Evolutionary conservation across 2,113 vertebrate genomes (phyloP).

Genomic region (Morone chrysops): DNA sequence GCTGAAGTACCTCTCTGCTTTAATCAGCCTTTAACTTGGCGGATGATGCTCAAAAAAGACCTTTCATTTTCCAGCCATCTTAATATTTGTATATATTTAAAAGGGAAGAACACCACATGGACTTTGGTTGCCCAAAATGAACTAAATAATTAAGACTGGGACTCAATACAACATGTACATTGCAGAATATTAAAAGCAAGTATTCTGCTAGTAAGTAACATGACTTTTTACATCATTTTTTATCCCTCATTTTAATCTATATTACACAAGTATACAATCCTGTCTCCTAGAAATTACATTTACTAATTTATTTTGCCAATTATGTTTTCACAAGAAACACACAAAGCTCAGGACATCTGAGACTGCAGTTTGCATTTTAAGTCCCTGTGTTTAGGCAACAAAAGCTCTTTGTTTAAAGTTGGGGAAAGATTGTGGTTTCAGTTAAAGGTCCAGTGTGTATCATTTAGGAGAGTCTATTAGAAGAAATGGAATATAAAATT

Average conservation of each 20-base stretch:
- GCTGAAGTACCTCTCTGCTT: neutral
- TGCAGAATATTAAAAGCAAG: neutral
- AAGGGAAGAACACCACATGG: neutral
- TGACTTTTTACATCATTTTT: neutral
- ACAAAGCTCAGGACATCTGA: neutral
- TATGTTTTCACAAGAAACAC: neutral
- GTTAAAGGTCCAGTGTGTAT: neutral
- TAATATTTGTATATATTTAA: neutral
- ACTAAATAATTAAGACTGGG: neutral
- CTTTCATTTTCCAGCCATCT: no score
- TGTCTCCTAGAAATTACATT: neutral
- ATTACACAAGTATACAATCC: neutral
- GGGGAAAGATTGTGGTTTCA: neutral
- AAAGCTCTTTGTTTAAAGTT: neutral
- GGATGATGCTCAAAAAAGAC: neutral
- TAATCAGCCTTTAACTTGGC: no score
- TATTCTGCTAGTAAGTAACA: neutral
- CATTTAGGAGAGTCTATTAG: no score
- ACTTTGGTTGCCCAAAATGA: neutral
- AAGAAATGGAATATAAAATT: no score
- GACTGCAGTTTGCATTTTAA: neutral
- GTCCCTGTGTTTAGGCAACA: neutral
- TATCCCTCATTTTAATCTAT: neutral
- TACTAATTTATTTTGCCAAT: neutral
- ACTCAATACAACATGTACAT: neutral